phyloP scores from a whole-genome alignment of 2,797 vertebrate genomes.

The Poecilia gillii region DNA sequence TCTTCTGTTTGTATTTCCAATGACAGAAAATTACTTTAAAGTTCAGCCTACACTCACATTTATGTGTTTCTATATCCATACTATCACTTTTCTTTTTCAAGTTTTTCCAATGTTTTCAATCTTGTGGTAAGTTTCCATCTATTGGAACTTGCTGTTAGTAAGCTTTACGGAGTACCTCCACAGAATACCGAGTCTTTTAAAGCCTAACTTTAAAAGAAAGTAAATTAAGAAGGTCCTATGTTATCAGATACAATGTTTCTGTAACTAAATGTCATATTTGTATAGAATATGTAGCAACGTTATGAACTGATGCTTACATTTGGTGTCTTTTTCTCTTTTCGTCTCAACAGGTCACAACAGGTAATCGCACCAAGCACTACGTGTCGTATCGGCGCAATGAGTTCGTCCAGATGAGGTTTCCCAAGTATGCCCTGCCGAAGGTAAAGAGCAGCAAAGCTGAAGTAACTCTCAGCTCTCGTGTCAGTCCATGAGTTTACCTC shows the following conservation, averaged over 20 bases:
- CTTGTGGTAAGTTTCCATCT: too few species aligned
- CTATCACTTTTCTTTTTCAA: background rate
- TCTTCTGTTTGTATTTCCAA: background rate
- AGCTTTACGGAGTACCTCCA: background rate
- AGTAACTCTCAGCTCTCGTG: background rate
- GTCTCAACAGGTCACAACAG: slow-evolving; percentile 82
- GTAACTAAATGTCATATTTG: background rate
- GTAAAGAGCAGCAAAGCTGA: slow-evolving; percentile 69
- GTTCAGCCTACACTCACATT: too few species aligned
- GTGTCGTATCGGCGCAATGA: slow-evolving; percentile 89
- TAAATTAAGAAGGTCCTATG: background rate
- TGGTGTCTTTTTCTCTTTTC: background rate
- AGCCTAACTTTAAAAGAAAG: background rate
- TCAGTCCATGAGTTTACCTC: background rate
- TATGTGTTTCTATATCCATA: background rate
- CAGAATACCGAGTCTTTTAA: background rate
- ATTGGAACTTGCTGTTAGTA: too few species aligned
- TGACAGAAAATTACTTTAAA: background rate
- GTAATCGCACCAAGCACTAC: slow-evolving; percentile 90
- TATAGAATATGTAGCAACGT: background rate
- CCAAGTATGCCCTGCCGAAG: slow-evolving; percentile 94
- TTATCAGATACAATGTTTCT: background rate
- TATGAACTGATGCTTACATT: background rate
- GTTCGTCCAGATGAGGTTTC: slow-evolving; percentile 93
- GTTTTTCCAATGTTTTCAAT: background rate